Percentiles rank a stretch among this genome's conserved stretches.
Conservation (phyloP, 2,797 vertebrate species). For the Cichlasoma orientale region DNA sequence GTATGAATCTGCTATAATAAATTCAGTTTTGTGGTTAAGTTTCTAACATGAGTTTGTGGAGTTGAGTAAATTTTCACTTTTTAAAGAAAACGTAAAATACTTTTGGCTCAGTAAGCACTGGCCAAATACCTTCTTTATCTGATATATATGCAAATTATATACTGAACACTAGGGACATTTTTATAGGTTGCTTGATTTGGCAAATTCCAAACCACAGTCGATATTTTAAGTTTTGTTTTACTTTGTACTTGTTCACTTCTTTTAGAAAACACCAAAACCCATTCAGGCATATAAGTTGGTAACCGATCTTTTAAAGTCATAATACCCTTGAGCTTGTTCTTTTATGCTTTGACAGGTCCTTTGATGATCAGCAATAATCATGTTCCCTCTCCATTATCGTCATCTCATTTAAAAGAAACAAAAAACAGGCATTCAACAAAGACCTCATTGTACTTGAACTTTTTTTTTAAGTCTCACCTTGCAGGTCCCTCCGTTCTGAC, state of each 20-base stretch:
- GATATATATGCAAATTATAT: not conserved
- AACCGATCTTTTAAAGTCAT: not conserved
- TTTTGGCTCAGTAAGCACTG: too few species aligned
- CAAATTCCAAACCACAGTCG: not conserved
- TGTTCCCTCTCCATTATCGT: not conserved
- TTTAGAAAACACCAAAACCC: not conserved
- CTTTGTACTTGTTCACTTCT: not conserved
- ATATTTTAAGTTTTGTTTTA: not conserved
- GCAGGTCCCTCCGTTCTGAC: slow-evolving; percentile 91
- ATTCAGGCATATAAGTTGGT: not conserved
- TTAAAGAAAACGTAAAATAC: too few species aligned
- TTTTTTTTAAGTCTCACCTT: slow-evolving; percentile 79
- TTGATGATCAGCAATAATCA: not conserved
- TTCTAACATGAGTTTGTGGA: not conserved
- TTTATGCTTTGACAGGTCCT: slow-evolving; percentile 19
- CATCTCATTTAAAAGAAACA: not conserved
- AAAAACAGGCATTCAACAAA: not conserved
- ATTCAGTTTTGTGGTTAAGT: not conserved
- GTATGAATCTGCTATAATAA: not conserved
- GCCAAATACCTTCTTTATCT: not conserved
- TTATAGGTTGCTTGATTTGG: not conserved
- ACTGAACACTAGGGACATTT: not conserved
- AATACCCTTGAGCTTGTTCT: not conserved
- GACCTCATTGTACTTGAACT: slow-evolving; percentile 1
- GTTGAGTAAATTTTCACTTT: not conserved